A percentile compares a stretch with the other conserved stretches of the same genome.
Evolutionary conservation across 2,888 invertebrate genomes (phyloP).

Genomic region (Scaptomyza reducta): DNA sequence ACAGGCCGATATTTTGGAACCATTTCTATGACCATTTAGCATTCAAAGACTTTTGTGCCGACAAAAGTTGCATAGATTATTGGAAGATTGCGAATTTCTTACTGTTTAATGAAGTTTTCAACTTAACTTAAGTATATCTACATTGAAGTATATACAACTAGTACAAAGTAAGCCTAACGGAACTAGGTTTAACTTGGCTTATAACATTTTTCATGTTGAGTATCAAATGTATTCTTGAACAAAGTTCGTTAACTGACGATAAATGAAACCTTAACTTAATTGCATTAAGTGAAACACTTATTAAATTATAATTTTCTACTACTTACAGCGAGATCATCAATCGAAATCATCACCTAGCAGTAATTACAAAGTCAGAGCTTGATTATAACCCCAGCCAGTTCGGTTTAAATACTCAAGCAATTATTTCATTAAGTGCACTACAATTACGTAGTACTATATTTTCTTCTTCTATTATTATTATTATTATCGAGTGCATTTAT

Average conservation of each 20-base stretch:
- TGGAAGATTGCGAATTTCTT: background rate
- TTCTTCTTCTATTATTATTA: constrained; percentile 1
- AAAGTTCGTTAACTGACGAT: too few species aligned
- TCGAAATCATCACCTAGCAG: constrained; percentile 19
- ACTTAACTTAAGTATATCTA: too few species aligned
- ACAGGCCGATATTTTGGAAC: constrained; percentile 36
- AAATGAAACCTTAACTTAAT: background rate
- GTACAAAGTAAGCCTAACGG: too few species aligned
- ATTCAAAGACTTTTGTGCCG: constrained; percentile 62
- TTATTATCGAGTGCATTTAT: constrained; percentile 51
- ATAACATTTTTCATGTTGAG: too few species aligned
- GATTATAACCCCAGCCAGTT: background rate
- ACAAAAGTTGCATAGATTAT: constrained; percentile 49
- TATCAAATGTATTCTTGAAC: too few species aligned
- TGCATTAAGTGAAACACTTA: background rate
- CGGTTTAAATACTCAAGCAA: constrained; percentile 35
- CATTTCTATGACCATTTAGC: constrained; percentile 48
- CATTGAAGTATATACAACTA: too few species aligned
- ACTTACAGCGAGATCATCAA: constrained; percentile 20
- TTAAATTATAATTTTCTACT: background rate
- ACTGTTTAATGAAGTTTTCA: too few species aligned
- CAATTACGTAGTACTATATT: constrained; percentile 21
- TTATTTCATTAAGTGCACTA: constrained; percentile 52
- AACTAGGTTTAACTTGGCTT: too few species aligned
- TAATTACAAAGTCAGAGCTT: constrained; percentile 15